A percentile compares a stretch with the other conserved stretches of the same genome.
phyloP scores from a whole-genome alignment of 23 tunicate genomes.

The Trididemnum clinides region DNA sequence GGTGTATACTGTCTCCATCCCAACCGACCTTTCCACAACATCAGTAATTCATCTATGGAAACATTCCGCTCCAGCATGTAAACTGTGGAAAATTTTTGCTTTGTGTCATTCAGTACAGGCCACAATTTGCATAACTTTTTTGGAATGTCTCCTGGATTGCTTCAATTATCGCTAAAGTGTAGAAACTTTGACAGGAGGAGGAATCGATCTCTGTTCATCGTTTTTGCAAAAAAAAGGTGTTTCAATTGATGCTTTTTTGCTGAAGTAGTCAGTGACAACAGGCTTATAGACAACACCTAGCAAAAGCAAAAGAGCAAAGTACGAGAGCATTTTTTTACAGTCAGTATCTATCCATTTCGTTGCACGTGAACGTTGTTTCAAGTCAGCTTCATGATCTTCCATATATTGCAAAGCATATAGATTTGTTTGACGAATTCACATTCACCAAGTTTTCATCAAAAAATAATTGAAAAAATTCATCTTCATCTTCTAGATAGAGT shows the following conservation, averaged over 20 bases:
- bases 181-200: neutral
- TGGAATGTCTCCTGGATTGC: neutral
- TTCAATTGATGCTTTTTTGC: neutral
- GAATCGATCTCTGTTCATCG: neutral
- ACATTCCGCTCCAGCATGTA: neutral
- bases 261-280: neutral
- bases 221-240: constrained; percentile 17
- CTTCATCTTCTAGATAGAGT: neutral
- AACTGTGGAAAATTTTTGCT: neutral
- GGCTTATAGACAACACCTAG: constrained; percentile 2
- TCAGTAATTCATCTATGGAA: constrained; percentile 9
- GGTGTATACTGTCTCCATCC: constrained; percentile 10
- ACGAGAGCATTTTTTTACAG: neutral
- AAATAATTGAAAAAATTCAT: neutral
- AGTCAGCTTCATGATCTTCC: neutral
- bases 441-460: no score
- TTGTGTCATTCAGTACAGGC: neutral
- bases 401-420: neutral
- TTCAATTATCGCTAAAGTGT: neutral
- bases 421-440: neutral
- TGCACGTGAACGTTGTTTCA: neutral
- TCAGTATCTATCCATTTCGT: neutral
- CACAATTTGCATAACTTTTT: neutral
- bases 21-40: neutral
- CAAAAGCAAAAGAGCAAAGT: constrained; percentile 16